Conservation (phyloP, 2,888 invertebrate species). For the Sinopyrophorus schimmeli region DNA sequence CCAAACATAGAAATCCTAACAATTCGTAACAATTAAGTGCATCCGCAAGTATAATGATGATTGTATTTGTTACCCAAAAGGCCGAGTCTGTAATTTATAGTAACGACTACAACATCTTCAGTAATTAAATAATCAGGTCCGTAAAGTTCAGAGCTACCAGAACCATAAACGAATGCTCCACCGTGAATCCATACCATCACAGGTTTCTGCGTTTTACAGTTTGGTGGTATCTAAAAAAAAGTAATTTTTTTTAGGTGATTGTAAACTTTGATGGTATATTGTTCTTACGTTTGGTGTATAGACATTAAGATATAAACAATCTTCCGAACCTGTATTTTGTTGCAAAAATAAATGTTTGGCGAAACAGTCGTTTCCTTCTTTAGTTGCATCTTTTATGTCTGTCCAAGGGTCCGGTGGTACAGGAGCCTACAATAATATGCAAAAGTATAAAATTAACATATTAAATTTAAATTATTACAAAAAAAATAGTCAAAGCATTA, state of each 20-base stretch:
- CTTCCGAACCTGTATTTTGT: slow-evolving; percentile 37
- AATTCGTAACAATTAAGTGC: too few relatives aligned
- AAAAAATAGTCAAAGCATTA: too few relatives aligned
- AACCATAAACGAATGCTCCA: slow-evolving; percentile 41
- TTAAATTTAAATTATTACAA: too few relatives aligned
- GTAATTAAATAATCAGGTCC: slow-evolving; percentile 34
- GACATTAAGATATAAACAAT: slow-evolving; percentile 43
- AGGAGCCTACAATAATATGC: slow-evolving; percentile 37
- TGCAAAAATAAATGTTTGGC: slow-evolving; percentile 30
- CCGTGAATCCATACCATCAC: slow-evolving; percentile 43
- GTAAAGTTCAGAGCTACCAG: slow-evolving; percentile 31
- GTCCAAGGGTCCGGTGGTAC: slow-evolving; percentile 39
- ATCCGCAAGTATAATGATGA: too few relatives aligned
- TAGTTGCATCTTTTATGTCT: slow-evolving; percentile 38
- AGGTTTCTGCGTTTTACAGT: slow-evolving; percentile 22
- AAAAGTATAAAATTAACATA: too few relatives aligned
- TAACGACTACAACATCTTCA: slow-evolving; percentile 32
- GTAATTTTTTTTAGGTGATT: neutral
- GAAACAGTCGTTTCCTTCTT: slow-evolving; percentile 38
- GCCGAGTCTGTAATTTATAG: slow-evolving; percentile 36
- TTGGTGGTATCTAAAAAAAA: slow-evolving; percentile 11
- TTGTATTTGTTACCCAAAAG: slow-evolving; percentile 31
- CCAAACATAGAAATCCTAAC: slow-evolving; percentile 56
- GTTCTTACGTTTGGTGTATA: slow-evolving; percentile 34
- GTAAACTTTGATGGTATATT: neutral